Evolutionary conservation across 2,113 vertebrate species (phyloP), one percentile per base, ranked within the genome.

Genomic region (Phaethornis superciliosus): DNA sequence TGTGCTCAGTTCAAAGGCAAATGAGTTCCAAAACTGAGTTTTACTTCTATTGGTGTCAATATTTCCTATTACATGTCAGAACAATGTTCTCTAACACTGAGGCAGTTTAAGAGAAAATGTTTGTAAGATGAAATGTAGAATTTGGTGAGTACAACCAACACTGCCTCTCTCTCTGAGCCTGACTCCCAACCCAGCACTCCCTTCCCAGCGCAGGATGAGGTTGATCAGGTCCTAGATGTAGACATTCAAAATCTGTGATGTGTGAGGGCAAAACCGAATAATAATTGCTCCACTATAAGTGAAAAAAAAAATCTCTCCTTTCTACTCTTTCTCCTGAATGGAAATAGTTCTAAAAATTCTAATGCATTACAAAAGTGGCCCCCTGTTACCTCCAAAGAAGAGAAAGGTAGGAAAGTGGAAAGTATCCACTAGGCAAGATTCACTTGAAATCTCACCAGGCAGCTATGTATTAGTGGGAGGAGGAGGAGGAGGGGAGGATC

Each of bases 81-180:
- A 28, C 35, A 33, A 6, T 12, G 5, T 35, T 30, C 30, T 49
- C 24, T 62, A n/a, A 15, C 0, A 6, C 12, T 32, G 68, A 15
- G 27, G 46, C 54, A 65, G 75, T 15, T 56, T 52, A 49, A 56
- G n/a, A 30, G 68, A 77, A 77, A 79, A 46, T 30, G 46, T 18
- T 32, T 30, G 10, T 72, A 47, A 59, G 70, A 6, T 51, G 32
- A 65, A 47, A 24, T 23, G 4, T 0, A 28, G 90, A 76, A 42
- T 7, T 10, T 0, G 0, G 12, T 6, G 72, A 44, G 51, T 22
- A 46, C 49, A 28, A 10, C 18, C 70, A 7, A 2, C 4, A 0
- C 32, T 5, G 6, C 35, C 24, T 72, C 37, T 52, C 44, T 64
- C 20, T 42, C 33, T 27, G 52, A 89, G 47, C 81, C 55, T 93